phyloP scores from a whole-genome alignment of 2,113 vertebrate species.

The Megaceryle torquata region DNA sequence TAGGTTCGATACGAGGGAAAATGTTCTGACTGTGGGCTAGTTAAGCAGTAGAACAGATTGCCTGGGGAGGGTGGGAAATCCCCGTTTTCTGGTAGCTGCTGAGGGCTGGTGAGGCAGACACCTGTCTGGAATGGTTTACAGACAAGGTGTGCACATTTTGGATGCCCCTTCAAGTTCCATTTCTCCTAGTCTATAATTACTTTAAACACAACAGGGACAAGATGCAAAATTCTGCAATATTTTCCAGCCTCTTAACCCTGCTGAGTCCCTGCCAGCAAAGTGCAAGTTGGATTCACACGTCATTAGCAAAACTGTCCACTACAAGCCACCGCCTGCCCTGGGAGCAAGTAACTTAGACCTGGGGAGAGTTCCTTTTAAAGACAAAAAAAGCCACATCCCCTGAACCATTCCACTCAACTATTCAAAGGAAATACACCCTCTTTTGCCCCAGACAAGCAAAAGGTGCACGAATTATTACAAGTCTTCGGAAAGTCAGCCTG shows the following conservation, averaged over 20 bases:
- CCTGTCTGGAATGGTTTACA: neutral
- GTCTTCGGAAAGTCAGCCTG: neutral
- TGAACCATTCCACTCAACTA: neutral
- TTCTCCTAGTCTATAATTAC: neutral
- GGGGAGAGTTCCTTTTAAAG: neutral
- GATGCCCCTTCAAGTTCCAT: neutral
- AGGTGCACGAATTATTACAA: neutral
- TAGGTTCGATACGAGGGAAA: neutral
- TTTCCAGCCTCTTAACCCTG: neutral
- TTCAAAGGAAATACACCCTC: neutral
- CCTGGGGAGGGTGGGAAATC: neutral
- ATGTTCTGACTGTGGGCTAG: neutral
- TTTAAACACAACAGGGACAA: neutral
- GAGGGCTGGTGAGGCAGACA: neutral
- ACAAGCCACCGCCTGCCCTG: neutral
- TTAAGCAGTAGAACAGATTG: neutral
- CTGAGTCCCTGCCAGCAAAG: neutral
- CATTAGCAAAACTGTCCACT: neutral
- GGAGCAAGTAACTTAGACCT: neutral
- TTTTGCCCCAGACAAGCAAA: neutral
- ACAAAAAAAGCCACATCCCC: neutral
- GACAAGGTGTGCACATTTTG: neutral
- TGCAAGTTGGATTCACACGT: neutral
- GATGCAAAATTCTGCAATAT: neutral
- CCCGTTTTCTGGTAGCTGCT: neutral